These are phyloP conservation scores for Motacilla alba DNA, from an alignment of 2,113 vertebrate species.

Conservation along the genomic window DNA sequence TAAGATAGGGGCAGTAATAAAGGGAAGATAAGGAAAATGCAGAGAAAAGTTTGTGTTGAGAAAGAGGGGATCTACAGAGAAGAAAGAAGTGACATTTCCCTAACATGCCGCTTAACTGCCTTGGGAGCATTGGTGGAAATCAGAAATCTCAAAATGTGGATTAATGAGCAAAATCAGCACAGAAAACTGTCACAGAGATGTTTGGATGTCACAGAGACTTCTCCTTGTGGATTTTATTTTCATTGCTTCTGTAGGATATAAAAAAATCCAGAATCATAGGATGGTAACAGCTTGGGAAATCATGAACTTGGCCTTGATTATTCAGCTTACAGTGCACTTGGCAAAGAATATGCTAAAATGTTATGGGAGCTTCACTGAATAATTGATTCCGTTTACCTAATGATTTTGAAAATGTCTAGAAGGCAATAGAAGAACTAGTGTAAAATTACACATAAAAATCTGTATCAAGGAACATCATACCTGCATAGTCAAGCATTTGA, in stretches of 20 bases:
- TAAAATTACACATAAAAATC: neutral
- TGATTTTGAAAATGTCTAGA: neutral
- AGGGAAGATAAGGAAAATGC: neutral
- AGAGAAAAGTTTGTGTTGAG: neutral
- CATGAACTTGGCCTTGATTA: neutral
- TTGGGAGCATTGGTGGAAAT: neutral
- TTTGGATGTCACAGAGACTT: neutral
- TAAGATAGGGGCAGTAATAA: neutral
- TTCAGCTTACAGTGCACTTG: neutral
- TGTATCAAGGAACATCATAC: neutral
- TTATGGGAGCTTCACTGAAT: neutral
- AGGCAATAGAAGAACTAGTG: neutral
- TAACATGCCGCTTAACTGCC: neutral
- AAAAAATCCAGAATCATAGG: neutral
- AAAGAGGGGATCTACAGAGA: neutral
- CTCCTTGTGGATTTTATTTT: neutral
- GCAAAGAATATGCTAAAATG: constrained; percentile 23
- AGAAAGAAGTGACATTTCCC: neutral
- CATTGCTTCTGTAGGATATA: neutral
- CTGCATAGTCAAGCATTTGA: neutral
- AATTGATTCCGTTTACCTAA: neutral
- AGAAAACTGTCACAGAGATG: neutral
- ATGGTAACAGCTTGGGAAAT: neutral
- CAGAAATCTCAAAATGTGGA: neutral
- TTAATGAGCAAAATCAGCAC: neutral